These are phyloP conservation scores for Echinops telfairi DNA, from an alignment of 2,113 vertebrate genomes.

Conservation along the genomic window DNA sequence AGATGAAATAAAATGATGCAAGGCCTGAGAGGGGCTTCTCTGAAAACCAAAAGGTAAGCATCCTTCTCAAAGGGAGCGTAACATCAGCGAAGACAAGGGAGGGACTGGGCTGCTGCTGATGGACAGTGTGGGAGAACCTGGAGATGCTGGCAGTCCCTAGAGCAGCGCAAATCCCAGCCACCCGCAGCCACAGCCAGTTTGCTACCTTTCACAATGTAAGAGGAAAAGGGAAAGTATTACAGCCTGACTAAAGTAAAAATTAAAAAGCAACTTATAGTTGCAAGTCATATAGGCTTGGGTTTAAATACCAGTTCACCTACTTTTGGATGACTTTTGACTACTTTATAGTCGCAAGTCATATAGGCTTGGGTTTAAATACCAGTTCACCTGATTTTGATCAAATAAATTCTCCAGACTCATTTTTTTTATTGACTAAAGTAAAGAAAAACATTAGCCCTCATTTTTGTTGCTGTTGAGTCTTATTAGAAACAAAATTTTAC, in stretches of 20 bases:
- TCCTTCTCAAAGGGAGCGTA: not conserved
- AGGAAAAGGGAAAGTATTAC: not conserved
- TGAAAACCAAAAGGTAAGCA: not conserved
- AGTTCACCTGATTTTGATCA: not conserved
- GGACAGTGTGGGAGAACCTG: not conserved
- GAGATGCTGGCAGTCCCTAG: not conserved
- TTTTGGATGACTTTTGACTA: no score
- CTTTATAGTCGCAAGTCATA: not conserved
- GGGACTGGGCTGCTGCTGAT: not conserved
- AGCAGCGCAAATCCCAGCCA: not conserved
- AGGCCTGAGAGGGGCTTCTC: not conserved
- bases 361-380: not conserved
- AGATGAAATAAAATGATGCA: not conserved
- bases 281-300: not conserved
- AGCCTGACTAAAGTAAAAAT: not conserved
- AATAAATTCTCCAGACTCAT: not conserved
- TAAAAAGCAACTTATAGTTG: not conserved
- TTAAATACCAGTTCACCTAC: slow-evolving; percentile 14
- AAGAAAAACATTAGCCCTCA: not conserved
- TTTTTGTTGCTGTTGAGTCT: no score
- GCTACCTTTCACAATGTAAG: slow-evolving; percentile 5
- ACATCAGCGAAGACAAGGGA: not conserved
- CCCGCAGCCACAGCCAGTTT: not conserved
- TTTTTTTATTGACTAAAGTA: not conserved
- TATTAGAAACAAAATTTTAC: no score